Base-by-base conservation (phyloP, 2,113 vertebrate species). In the Perccottus glenii region DNA sequence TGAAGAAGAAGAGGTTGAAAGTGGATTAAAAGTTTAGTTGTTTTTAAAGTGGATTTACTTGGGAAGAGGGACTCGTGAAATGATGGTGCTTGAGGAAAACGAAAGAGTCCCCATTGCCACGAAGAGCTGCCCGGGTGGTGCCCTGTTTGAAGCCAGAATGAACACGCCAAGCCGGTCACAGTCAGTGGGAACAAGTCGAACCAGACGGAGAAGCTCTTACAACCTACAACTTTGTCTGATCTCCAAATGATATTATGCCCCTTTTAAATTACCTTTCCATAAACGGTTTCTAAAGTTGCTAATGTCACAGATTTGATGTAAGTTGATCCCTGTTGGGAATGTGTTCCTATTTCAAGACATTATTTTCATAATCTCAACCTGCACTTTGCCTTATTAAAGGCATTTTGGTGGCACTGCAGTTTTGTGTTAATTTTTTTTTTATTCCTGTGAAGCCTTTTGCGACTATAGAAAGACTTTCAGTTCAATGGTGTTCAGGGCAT, bases 61-160 rank as follows among this genome's bases (percentile, higher is more conserved):
- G 78, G 84, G 64, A 81, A 6, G 11, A n/a, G 12, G 89, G 87
- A 85, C 90, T 92, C 80, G 87, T 94, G 94, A 93, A 92, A 96
- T 80, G 93, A 97, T 96, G 96, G 89, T 94, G 94, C 93, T 79
- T 90, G 87, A 90, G 85, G 85, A 87, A 85, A 88, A 88, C 70
- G 85, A 61, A 27, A 32, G 35, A 70, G 62, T 87, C 86, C 90
- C 87, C 71, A 92, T 88, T 90, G 92, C 90, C 86, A 90, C 89
- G 89, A 88, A 91, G 88, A 92, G 92, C 92, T 89, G 92, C 87
- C 81, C 85, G 83, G 89, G 92, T 62, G 89, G 91, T 80, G 91
- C 90, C 55, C 85, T 82, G 85, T 76, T 79, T 90, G 83, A 82
- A 75, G 84, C 89, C 90, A 94, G 93, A 91, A 94, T 94, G 96